Base-by-base conservation (phyloP, 2,888 invertebrate species). In the Catocala sponsa region DNA sequence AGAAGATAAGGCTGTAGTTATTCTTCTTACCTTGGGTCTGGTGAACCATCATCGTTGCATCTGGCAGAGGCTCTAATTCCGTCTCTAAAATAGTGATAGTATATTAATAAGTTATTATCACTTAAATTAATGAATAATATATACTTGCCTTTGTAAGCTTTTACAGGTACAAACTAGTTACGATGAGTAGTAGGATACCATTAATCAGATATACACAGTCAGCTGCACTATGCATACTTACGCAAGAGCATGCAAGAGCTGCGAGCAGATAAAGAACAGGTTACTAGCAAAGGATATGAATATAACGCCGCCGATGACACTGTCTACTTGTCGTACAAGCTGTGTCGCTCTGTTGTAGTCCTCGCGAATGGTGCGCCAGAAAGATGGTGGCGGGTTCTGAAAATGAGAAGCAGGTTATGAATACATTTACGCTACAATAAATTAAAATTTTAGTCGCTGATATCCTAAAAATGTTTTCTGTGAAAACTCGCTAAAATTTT, bases 201-300 rank as follows among this genome's bases (percentile, higher is more conserved):
- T n/a, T n/a, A n/a, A n/a, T n/a, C n/a, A 25, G 25, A 25, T 4
- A 25, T 25, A 25, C 25, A 25, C 25, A 25, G 25, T 25, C 4
- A 38, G 35, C n/a, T 42, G 10, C 5, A 42, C 11, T 1, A 13
- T 13, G 12, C 10, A 58, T 10, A 72, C 95, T 94, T 85, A 96
- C 96, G 95, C 95, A 60, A 97, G 92, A 55, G 95, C 95, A 80
- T 96, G 95, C 71, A 96, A 95, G 11, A 97, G 89, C 74, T 97
- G 97, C 50, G 96, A 92, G 67, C 97, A 97, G 64, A 97, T 95
- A 80, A 96, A 97, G 83, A 96, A 97, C 59, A 97, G 91, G 78
- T 97, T 96, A 70, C 95, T 96, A 0, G 96, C 94, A 70, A 96
- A 97, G 0, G 97, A 96, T 0, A 96, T 88, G n/a, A 97, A 90